phyloP scores from a whole-genome alignment of 2,888 invertebrate genomes.

The Saturnia pavonia region DNA sequence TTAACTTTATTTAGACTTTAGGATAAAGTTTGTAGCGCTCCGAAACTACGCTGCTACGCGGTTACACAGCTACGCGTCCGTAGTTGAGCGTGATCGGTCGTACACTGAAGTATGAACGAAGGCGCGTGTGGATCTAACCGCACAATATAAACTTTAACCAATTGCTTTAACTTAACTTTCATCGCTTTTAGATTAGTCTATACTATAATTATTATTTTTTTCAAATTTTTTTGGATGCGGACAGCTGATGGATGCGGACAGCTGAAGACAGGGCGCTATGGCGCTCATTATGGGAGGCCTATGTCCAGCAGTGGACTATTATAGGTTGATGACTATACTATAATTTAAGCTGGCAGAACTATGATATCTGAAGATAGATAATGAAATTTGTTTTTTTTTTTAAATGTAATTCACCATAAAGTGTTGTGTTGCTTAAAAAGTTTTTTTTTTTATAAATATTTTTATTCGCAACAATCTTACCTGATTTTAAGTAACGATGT shows the following conservation, averaged over 20 bases:
- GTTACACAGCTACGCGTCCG: slow-evolving; percentile 1
- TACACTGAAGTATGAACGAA: neutral
- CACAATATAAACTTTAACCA: neutral
- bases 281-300: too few relatives aligned
- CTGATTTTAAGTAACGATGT: too few relatives aligned
- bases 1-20: neutral
- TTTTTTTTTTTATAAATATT: too few relatives aligned
- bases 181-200: neutral
- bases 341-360: neutral
- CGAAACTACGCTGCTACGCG: neutral
- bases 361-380: neutral
- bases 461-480: too few relatives aligned
- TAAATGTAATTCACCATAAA: too few relatives aligned
- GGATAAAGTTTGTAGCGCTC: neutral
- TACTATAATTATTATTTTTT: neutral
- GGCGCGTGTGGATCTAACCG: neutral
- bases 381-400: too few relatives aligned
- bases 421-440: too few relatives aligned
- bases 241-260: too few relatives aligned
- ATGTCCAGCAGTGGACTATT: too few relatives aligned
- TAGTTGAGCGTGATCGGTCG: neutral
- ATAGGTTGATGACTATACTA: too few relatives aligned
- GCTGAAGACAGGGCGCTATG: too few relatives aligned
- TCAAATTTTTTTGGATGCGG: too few relatives aligned
- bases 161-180: neutral